These are phyloP conservation scores for Acestrorhynchus altus DNA, from an alignment of 2,797 vertebrate species.

Conservation along the genomic window DNA sequence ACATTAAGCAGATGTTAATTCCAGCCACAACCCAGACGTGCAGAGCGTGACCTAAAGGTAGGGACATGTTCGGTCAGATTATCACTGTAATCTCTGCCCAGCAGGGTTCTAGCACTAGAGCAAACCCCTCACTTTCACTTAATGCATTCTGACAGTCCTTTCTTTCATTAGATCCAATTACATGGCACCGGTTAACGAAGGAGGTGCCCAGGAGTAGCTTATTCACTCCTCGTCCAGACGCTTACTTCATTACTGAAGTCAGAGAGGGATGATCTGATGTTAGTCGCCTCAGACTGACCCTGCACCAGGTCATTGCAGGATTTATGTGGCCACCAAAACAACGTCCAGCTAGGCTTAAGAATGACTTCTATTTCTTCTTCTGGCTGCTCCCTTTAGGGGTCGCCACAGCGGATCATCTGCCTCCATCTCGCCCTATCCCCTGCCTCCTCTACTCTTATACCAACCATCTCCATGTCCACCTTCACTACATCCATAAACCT, in stretches of 20 bases:
- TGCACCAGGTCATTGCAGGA: constrained; percentile 17
- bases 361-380: too few relatives aligned
- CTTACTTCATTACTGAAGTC: constrained; percentile 38
- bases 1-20: not conserved
- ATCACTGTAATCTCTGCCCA: not conserved
- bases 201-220: constrained; percentile 29
- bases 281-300: constrained; percentile 14
- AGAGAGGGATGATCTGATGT: constrained; percentile 13
- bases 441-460: too few relatives aligned
- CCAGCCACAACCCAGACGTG: not conserved
- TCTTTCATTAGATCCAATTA: constrained; percentile 34
- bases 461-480: too few relatives aligned
- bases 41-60: not conserved
- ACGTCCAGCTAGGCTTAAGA: not conserved
- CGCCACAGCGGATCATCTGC: too few relatives aligned
- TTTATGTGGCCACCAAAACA: constrained; percentile 15
- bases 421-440: too few relatives aligned
- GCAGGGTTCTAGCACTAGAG: not conserved
- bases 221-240: constrained; percentile 36
- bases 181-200: constrained; percentile 41
- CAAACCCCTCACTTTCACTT: constrained; percentile 11
- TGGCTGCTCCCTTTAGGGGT: too few relatives aligned
- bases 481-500: too few relatives aligned
- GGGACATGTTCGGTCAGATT: not conserved
- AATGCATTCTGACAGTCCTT: constrained; percentile 34